Evolutionary conservation across 2,888 invertebrate genomes (phyloP).

Genomic region (Apotomis capreana): DNA sequence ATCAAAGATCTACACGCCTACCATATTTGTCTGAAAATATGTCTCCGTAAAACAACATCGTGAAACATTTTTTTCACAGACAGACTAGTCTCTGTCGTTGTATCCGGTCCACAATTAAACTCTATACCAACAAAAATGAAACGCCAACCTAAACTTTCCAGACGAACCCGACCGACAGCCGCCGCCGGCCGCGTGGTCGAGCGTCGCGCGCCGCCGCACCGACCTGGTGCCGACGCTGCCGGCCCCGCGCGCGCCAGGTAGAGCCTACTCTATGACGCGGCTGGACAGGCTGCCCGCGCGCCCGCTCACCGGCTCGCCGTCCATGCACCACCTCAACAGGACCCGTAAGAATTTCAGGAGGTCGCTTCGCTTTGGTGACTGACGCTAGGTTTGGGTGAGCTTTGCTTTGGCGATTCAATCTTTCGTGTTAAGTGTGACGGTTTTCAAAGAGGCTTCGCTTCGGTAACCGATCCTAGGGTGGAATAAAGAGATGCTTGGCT

Average conservation of each 20-base stretch:
- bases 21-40: no score
- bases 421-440: background rate
- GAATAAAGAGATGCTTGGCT: no score
- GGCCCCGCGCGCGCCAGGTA: conserved; percentile 83
- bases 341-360: conserved; percentile 62
- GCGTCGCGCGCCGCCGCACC: conserved; percentile 93
- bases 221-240: conserved; percentile 96
- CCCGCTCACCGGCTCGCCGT: conserved; percentile 63
- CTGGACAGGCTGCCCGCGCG: conserved; percentile 85
- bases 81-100: no score
- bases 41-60: no score
- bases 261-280: conserved; percentile 97
- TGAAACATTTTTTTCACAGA: no score
- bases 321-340: conserved; percentile 72
- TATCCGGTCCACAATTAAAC: no score
- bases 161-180: conserved; percentile 74
- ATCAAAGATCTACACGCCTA: no score
- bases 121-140: background rate
- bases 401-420: conserved; percentile 9
- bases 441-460: background rate
- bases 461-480: no score
- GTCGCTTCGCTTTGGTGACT: conserved; percentile 9
- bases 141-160: conserved; percentile 47
- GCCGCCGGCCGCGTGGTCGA: conserved; percentile 87
- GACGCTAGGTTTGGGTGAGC: conserved; percentile 15